Base-by-base conservation (phyloP, 1,140 invertebrate species). In the Lethrus apterus region DNA sequence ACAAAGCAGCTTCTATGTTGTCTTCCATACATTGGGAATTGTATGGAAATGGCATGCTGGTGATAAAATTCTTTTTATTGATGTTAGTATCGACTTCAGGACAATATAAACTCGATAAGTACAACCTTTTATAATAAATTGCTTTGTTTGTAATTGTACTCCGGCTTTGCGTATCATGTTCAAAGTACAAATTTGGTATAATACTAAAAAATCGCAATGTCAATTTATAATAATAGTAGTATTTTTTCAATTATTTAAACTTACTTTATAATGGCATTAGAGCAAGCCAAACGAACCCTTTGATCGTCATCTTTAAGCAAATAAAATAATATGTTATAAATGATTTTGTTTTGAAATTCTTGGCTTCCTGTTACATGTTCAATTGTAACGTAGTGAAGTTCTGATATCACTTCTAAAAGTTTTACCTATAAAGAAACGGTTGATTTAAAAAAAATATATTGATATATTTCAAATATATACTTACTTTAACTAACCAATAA, bases 401-500 rank as follows among this genome's bases (percentile, higher is more conserved):
- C 63, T 24, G 72, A 68, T 14, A 85, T 54, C 5, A 85, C 55
- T 56, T 84, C 77, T 20, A 78, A 61, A 38, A 85, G 63, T 63
- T 81, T 74, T 10, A 69, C 69, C 68, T 71, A 44, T 23, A n/a
- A 61, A 63, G 9, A 43, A 8, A 20, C 19, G 18, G 15, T 31
- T 26, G 20, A 20, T 42, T 26, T 15, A 44, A 31, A 3, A 35
- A 2, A 46, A 20, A 42, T 3, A 20, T 31, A 48, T 42, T 26
- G 38, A 23, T n/a, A n/a, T n/a, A n/a, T n/a, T n/a, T n/a, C n/a
- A 23, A 40, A 45, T 21, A 50, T 18, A 14, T 35, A 50, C 42
- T 52, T 58, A 90, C 82, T 72, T 89, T 89, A 15, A 91, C 82
- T 9, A 94, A 71, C 84, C 89, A 93, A 67, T 93, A 93, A 0